Conservation (phyloP, 2,888 invertebrate species). For the Leucania comma region DNA sequence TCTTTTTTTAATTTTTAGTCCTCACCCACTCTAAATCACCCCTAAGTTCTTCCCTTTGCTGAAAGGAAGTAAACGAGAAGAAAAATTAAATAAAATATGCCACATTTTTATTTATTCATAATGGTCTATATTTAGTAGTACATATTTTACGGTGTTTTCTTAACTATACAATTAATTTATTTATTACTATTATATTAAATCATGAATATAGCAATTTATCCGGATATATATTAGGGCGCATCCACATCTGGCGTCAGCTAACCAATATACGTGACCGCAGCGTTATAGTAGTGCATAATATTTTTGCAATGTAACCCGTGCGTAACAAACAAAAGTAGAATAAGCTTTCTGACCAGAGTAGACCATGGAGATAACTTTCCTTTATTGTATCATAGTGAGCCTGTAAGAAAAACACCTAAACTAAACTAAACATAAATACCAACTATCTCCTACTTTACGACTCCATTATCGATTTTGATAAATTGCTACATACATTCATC, state of each 20-base stretch:
- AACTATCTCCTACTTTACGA: not conserved
- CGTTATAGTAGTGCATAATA: not conserved
- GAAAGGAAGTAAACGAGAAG: not conserved
- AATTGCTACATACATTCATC: constrained; percentile 48
- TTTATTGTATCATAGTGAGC: not conserved
- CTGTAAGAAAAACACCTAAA: not conserved
- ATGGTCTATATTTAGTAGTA: constrained; percentile 58
- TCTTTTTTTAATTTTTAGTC: too few species aligned
- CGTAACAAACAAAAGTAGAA: not conserved
- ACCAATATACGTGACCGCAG: not conserved
- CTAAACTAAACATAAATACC: not conserved
- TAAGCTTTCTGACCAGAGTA: too few species aligned
- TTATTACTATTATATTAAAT: constrained; percentile 43
- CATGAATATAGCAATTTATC: constrained; percentile 42
- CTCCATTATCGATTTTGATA: constrained; percentile 10
- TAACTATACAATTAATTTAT: constrained; percentile 53
- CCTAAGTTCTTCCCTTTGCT: too few species aligned
- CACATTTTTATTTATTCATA: constrained; percentile 60
- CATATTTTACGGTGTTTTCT: constrained; percentile 50
- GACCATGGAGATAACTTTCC: not conserved
- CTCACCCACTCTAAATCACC: too few species aligned
- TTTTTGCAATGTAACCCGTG: not conserved
- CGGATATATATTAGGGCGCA: constrained; percentile 1
- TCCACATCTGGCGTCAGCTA: not conserved
- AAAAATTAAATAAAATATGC: constrained; percentile 42